A percentile compares a stretch with the other conserved stretches of the same genome.
These are phyloP conservation scores for Microplitis demolitor DNA, from an alignment of 1,140 invertebrate genomes.

Conservation along the genomic window DNA sequence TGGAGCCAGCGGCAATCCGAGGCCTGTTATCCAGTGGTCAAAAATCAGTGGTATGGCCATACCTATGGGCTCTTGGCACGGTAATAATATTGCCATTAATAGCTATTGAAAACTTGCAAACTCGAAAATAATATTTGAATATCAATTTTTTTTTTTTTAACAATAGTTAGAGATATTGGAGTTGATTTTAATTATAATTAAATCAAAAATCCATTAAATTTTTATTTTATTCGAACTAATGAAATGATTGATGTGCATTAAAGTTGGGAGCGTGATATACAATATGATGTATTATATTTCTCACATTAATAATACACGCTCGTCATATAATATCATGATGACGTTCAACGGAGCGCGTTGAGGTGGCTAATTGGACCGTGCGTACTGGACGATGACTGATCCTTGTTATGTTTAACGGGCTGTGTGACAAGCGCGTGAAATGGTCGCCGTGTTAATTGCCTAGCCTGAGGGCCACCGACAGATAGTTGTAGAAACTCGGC, in stretches of 20 bases:
- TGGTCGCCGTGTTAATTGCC: constrained; percentile 13
- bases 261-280: not conserved
- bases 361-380: constrained; percentile 25
- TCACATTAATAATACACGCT: not conserved
- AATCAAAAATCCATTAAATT: not conserved
- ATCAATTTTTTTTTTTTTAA: too few species aligned
- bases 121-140: too few species aligned
- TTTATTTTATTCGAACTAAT: too few species aligned
- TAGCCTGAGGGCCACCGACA: not conserved
- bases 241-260: not conserved
- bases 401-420: constrained; percentile 29
- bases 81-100: constrained; percentile 45
- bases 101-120: too few species aligned
- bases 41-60: constrained; percentile 71
- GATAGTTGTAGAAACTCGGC: too few species aligned
- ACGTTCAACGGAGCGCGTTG: constrained; percentile 27
- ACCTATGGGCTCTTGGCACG: constrained; percentile 66
- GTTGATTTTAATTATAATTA: too few species aligned
- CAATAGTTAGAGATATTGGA: too few species aligned
- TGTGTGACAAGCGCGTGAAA: constrained; percentile 15
- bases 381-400: constrained; percentile 26
- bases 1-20: constrained; percentile 75
- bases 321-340: not conserved
- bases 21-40: constrained; percentile 77
- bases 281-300: constrained; percentile 4